These are phyloP conservation scores for Laterallus jamaicensis DNA, from an alignment of 2,113 vertebrate genomes.

Conservation along the genomic window DNA sequence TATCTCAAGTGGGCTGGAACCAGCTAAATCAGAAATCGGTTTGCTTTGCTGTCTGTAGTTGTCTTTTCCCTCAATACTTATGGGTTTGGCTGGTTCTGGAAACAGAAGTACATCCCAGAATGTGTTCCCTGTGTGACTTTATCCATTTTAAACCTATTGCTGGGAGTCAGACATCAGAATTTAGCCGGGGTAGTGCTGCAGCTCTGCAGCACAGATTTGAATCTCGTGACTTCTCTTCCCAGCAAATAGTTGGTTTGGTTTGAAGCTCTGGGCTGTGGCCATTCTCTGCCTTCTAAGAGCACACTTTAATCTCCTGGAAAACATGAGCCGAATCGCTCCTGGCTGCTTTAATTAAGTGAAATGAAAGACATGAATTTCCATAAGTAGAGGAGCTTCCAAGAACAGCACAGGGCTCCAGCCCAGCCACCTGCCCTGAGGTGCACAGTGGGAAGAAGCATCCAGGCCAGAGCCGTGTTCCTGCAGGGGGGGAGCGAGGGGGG, in stretches of 20 bases:
- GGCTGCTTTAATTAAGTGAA: constrained; percentile 55
- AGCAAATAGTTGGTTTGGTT: neutral
- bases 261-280: constrained; percentile 17
- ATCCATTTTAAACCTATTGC: neutral
- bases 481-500: neutral
- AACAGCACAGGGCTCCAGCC: neutral
- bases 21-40: neutral
- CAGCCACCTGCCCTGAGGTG: neutral
- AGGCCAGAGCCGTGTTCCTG: neutral
- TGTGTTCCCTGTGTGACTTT: neutral
- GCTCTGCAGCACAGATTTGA: neutral
- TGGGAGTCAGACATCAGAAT: neutral
- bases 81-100: neutral
- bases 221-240: neutral
- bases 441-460: neutral
- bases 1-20: neutral
- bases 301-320: constrained; percentile 41
- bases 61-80: neutral
- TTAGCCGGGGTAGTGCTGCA: neutral
- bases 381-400: constrained; percentile 50
- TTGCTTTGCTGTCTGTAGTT: neutral
- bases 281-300: neutral
- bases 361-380: constrained; percentile 54
- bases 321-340: neutral
- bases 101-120: neutral